A percentile compares a stretch with the other conserved stretches of the same genome.
Conservation (phyloP, 2,113 vertebrate species). For the Loxodonta africana region DNA sequence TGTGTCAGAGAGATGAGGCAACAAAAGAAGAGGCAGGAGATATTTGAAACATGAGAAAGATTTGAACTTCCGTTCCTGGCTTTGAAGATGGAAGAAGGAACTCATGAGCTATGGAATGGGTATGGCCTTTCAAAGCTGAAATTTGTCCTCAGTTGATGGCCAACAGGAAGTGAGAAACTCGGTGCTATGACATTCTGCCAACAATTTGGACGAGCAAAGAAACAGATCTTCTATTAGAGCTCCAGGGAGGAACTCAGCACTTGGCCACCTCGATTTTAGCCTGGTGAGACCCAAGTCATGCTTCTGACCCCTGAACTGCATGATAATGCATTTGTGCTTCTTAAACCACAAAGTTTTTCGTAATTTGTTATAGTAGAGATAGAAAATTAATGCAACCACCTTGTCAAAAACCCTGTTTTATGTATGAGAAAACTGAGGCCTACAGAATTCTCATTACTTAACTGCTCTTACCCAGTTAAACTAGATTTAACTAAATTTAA, state of each 20-base stretch:
- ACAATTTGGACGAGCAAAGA: neutral
- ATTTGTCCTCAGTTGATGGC: neutral
- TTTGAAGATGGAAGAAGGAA: neutral
- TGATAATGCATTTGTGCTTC: neutral
- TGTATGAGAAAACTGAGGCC: neutral
- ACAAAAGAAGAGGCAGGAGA: neutral
- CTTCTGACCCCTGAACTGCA: neutral
- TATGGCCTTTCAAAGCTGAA: neutral
- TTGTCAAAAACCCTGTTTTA: neutral
- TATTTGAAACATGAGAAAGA: neutral
- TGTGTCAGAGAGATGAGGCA: neutral
- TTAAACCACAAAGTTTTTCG: neutral
- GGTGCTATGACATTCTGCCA: neutral
- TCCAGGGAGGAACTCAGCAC: neutral
- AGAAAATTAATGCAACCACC: neutral
- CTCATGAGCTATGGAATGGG: neutral
- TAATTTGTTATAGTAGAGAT: neutral
- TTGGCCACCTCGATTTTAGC: neutral
- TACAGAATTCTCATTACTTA: neutral
- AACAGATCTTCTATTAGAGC: neutral
- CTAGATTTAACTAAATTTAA: neutral
- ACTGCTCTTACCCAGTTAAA: neutral
- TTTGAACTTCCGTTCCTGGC: neutral
- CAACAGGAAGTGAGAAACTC: neutral
- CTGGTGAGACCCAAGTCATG: neutral